Evolutionary conservation across 2,888 invertebrate species (phyloP), one percentile per base, ranked within the genome.

Genomic region (Onchidella celtica): DNA sequence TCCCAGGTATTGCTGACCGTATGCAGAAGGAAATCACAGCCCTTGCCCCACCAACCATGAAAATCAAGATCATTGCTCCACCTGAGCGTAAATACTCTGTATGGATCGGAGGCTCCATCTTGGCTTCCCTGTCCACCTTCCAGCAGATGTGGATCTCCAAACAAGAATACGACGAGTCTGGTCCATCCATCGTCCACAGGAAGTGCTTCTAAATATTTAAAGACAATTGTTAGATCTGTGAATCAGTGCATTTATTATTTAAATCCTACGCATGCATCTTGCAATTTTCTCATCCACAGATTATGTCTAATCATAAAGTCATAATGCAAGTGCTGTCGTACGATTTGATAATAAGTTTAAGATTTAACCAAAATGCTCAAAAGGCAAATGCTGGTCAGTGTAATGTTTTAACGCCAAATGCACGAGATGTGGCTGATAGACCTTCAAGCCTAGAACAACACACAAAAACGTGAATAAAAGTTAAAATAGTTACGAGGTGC

Each of bases 1-100:
- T 97, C 94, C 97, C 97, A 86, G 96, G 98, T 95, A 98, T 98
- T 94, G 98, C 98, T 89, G 98, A 98, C 95, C 95, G 98, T 91
- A 98, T 98, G 98, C 98, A 98, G 95, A 98, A 98, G 94, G 98
- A 98, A 95, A 97, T 98, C 95, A 97, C 97, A 85, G 96, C 97
- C 82, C 95, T 98, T 88, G 95, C 95, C 66, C 95, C 95, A 76
- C 92, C 93, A 87, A 95, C 95, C 79, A 95, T 95, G 95, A 95
- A 95, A 93, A 95, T 95, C 93, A 95, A 95, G 57, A 95, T 95
- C 92, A 97, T 97, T 94, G 97, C 97, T 90, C 97, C 97, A 79
- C 97, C 98, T 47, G 87, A 87, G 83, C 83, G 87, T 38, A 87
- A 87, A 79, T 87, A 87, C 97, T 29, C 94, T 97, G 90, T 90